Conservation (phyloP, 2,113 vertebrate species). For the Engraulis encrasicolus region DNA sequence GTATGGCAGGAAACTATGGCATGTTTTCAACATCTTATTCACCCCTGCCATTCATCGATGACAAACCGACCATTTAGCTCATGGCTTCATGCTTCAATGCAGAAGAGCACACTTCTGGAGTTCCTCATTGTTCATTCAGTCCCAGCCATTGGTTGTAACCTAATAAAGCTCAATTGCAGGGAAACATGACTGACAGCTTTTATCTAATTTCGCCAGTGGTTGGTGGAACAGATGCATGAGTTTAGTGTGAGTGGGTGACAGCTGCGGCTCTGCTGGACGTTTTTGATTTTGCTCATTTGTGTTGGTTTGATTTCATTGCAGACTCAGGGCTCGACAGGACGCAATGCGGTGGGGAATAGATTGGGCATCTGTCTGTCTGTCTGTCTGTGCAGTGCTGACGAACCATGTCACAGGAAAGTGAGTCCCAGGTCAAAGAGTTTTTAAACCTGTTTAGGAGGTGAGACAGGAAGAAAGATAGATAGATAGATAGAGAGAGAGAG, state of each 20-base stretch:
- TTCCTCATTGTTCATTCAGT: neutral
- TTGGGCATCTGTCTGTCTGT: conserved; percentile 5
- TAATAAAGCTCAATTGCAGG: neutral
- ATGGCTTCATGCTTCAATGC: neutral
- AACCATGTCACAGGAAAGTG: conserved; percentile 23
- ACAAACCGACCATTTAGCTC: neutral
- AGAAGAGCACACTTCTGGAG: neutral
- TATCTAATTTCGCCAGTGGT: neutral
- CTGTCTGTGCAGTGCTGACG: neutral
- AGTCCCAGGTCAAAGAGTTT: conserved; percentile 33
- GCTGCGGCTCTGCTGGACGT: neutral
- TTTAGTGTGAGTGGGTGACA: neutral
- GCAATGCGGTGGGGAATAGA: neutral
- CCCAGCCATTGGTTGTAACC: neutral
- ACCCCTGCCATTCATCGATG: no score
- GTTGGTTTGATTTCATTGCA: neutral
- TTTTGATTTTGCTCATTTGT: neutral
- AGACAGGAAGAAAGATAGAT: conserved; percentile 32
- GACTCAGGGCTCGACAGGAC: neutral
- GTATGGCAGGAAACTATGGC: no score
- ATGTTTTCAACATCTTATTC: no score
- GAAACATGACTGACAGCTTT: neutral
- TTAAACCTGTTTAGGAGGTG: conserved; percentile 45
- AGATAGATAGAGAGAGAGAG: neutral
- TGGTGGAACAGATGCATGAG: neutral